Evolutionary conservation across 2,113 vertebrate species (phyloP).

Genomic region (Ceyx melanurus): DNA sequence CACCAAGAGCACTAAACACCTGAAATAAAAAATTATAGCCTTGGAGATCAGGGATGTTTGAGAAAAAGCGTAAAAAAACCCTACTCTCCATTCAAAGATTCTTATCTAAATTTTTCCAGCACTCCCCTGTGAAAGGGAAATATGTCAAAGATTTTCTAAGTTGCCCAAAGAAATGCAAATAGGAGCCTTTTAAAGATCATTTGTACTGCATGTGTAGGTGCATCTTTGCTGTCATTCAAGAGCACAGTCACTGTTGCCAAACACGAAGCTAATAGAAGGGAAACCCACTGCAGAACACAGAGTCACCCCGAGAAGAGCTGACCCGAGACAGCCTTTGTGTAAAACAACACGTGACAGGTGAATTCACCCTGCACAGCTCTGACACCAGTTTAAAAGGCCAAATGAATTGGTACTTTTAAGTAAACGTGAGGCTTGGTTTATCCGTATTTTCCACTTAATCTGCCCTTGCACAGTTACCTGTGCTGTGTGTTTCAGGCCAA

Average conservation of each 20-base stretch:
- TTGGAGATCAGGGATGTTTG: background rate
- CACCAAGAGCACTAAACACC: background rate
- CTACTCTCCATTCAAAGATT: rapidly evolving
- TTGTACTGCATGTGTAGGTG: background rate
- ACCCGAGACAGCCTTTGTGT: background rate
- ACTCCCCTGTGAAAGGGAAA: background rate
- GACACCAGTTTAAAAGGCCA: background rate
- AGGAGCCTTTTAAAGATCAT: background rate
- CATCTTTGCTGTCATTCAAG: background rate
- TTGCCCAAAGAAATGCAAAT: background rate
- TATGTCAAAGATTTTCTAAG: background rate
- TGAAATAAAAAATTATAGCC: background rate
- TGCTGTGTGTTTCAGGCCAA: background rate
- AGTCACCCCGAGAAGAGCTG: background rate
- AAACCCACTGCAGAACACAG: background rate
- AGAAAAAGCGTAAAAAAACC: background rate
- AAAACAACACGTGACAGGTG: rapidly evolving
- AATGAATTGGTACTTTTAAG: background rate
- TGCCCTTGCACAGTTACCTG: background rate
- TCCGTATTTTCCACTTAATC: background rate
- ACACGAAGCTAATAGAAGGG: background rate
- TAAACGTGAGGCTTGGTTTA: background rate
- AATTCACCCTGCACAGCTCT: background rate
- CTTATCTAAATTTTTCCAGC: background rate
- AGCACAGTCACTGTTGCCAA: background rate